Conservation (phyloP, 2,888 invertebrate species). For the Eristalis pertinax region DNA sequence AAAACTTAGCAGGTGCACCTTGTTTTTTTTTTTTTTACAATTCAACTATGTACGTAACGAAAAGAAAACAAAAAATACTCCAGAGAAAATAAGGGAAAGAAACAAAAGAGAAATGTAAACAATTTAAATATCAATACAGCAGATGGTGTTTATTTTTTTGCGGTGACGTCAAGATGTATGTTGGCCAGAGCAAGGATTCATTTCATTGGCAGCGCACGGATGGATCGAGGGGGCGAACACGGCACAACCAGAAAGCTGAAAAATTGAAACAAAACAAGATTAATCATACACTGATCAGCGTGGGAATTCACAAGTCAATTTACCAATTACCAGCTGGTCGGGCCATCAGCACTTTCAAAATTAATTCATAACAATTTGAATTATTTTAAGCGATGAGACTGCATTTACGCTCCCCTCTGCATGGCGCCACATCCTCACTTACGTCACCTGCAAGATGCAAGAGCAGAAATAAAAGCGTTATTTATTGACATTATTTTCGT, state of each 20-base stretch:
- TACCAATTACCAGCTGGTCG: constrained; percentile 38
- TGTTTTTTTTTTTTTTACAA: constrained; percentile 34
- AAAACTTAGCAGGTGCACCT: constrained; percentile 47
- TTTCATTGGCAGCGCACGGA: not conserved
- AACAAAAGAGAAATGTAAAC: constrained; percentile 38
- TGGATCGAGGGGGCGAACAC: not conserved
- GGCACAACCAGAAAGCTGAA: constrained; percentile 25
- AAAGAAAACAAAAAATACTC: not conserved
- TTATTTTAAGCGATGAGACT: constrained; percentile 31
- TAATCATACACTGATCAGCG: not conserved
- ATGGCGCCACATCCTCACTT: constrained; percentile 63
- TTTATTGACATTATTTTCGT: constrained; percentile 18
- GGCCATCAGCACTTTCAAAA: constrained; percentile 10
- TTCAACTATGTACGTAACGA: constrained; percentile 25
- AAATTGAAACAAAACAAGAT: constrained; percentile 4
- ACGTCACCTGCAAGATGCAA: constrained; percentile 53
- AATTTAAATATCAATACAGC: constrained; percentile 58
- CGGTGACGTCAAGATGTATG: constrained; percentile 37
- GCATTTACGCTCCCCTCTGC: constrained; percentile 38
- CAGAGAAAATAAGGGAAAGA: not conserved
- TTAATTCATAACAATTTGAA: constrained; percentile 2
- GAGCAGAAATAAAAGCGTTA: not conserved
- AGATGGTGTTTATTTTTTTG: constrained; percentile 44
- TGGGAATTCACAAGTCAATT: not conserved
- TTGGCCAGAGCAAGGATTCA: constrained; percentile 11